Base-by-base conservation (phyloP, 2,797 vertebrate genomes). In the Pelochelys cantorii region DNA sequence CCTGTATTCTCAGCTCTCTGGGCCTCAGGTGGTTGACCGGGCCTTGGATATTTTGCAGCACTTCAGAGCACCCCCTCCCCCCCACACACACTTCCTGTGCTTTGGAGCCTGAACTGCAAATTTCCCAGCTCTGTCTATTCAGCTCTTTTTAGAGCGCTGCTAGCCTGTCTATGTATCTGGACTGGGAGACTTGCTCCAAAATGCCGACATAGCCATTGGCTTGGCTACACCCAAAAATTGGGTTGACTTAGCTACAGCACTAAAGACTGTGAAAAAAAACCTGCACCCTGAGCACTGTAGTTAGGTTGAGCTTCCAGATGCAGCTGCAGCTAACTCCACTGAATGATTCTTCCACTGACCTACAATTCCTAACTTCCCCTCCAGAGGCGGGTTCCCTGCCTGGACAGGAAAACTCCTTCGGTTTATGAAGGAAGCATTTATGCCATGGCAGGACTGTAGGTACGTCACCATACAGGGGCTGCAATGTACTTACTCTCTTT, bases 341-440 rank as follows among this genome's bases (percentile, higher is more conserved):
- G 62, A 68, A 20, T 15, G 29, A n/a, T 59, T 59, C 57, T 59
- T 59, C 57, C 57, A 25, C 25, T 60, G 59, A 29, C 59, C 62
- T n/a, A 15, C 13, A 48, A 48, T 48, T 48, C 42, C 42, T 7
- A 17, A n/a, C 15, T n/a, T 9, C 15, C 31, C 15, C 62, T 14
- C 3, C 27, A 31, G 60, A 62, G 60, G 29, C 7, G 13, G 31
- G 17, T 34, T 68, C 31, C 62, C 31, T 18, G 11, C 62, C n/a
- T 68, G 31, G 4, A 10, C 2, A 9, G 62, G 1, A 34, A 68
- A 68, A 10, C 3, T 17, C 62, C 4, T 20, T 68, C 4, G 0
- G 31, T 4, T 1, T 31, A 11, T 5, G 17, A 18, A 9, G 3
- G 62, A 68, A 68, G 62, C 27, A 34, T 68, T n/a, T 34, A 20